Base-by-base conservation (phyloP, 1,140 invertebrate genomes). In the Leptoteleia sp. region DNA sequence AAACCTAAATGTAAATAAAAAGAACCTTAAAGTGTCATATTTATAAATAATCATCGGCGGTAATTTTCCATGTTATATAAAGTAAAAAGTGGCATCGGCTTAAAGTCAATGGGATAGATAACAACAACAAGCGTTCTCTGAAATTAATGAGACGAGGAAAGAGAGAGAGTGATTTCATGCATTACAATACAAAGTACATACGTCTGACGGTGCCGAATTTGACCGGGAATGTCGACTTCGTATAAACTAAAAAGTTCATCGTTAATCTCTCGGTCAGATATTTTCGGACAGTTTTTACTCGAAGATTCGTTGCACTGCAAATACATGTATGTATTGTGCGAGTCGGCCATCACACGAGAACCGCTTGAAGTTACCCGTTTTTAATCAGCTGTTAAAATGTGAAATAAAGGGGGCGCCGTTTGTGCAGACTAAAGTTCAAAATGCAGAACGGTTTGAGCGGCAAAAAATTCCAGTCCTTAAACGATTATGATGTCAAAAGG, bases 181-280 rank as follows among this genome's bases (percentile, higher is more conserved):
- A n/a, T 0, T 1, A 17, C 8, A 16, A 35, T 7, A 1, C n/a
- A 9, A 27, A 16, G 67, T 82, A 87, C 87, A 0, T 83, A 89
- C 87, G 67, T 79, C 73, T 84, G 19, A 84, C 55, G 1, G 82
- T 38, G 61, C 68, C 70, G 48, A 78, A 71, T 35, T 83, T 83
- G 11, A 79, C 50, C 17, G 61, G 68, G 16, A 82, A 48, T 42
- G 83, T 84, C 11, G 72, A 55, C 73, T 84, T 88, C 4, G 81
- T 82, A 54, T 80, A 79, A 57, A 87, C 70, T 59, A 89, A 73
- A 43, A 79, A 54, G 70, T 87, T 87, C 87, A 89, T 89, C 5
- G 42, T 27, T 22, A 35, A 50, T 67, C 35, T 3, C 17, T 55
- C 29, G 19, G 35, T 48, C 5, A 17, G 0, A 37, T 33, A 11